These are phyloP conservation scores for Hyposmocoma kahamanoa DNA, from an alignment of 1,140 invertebrate species.

Conservation along the genomic window DNA sequence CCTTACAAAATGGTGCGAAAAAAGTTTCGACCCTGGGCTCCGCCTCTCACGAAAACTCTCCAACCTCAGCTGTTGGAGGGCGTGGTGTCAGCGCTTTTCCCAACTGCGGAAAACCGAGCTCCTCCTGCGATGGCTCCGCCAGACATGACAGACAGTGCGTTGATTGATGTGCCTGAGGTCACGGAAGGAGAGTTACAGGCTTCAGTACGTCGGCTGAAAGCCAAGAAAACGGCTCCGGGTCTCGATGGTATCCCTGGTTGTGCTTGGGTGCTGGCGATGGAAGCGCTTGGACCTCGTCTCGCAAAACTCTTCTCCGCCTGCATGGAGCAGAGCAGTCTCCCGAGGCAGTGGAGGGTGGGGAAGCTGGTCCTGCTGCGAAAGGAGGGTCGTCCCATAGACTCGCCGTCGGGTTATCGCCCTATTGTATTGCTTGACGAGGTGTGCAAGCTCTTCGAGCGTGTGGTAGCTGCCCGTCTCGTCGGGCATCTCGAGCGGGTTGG, in stretches of 20 bases:
- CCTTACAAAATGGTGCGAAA: too few relatives aligned
- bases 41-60: too few relatives aligned
- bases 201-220: constrained; percentile 2
- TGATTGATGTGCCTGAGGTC: constrained; percentile 8
- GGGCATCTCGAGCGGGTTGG: constrained; percentile 10
- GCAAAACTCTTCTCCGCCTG: constrained; percentile 6
- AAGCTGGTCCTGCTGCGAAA: constrained; percentile 15
- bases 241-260: constrained; percentile 13
- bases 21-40: too few relatives aligned
- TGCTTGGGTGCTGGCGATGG: constrained; percentile 4
- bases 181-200: constrained; percentile 6
- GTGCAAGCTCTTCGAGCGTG: constrained; percentile 10
- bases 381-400: constrained; percentile 10
- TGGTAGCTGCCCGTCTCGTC: constrained; percentile 10
- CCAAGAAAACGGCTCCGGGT: constrained; percentile 18
- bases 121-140: too few relatives aligned
- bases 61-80: too few relatives aligned
- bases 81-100: too few relatives aligned
- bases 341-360: constrained; percentile 10
- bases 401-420: too few relatives aligned
- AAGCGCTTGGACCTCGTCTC: neutral
- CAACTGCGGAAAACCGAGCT: too few relatives aligned
- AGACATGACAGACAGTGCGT: too few relatives aligned
- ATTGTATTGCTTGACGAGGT: constrained; percentile 16
- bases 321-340: constrained; percentile 11